These are phyloP conservation scores for Acleris literana DNA, from an alignment of 2,888 invertebrate species.

Conservation along the genomic window DNA sequence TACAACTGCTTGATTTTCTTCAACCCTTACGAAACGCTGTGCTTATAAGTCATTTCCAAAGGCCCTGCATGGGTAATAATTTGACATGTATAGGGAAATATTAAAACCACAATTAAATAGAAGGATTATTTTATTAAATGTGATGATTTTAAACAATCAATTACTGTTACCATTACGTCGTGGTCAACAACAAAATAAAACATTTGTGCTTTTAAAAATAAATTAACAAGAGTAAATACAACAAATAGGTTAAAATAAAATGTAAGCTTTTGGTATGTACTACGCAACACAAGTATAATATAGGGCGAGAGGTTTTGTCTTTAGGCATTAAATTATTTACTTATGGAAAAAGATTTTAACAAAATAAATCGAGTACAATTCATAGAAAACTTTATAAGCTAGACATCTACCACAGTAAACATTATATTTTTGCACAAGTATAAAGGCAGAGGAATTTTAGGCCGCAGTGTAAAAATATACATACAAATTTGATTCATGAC, in stretches of 20 bases:
- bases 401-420: conserved; percentile 24
- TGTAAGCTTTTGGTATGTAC: conserved; percentile 51
- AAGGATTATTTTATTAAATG: conserved; percentile 82
- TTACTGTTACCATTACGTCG: conserved; percentile 76
- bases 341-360: conserved; percentile 8
- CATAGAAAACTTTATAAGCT: not conserved
- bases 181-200: conserved; percentile 80
- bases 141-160: conserved; percentile 79
- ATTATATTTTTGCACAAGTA: conserved; percentile 43
- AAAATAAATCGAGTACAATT: not conserved
- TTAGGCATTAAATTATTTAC: conserved; percentile 42
- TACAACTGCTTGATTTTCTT: no score
- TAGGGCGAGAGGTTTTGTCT: conserved; percentile 72
- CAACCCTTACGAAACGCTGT: no score
- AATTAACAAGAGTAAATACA: conserved; percentile 81
- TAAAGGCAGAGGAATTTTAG: conserved; percentile 42
- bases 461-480: conserved; percentile 55
- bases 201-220: conserved; percentile 81
- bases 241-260: conserved; percentile 69
- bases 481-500: conserved; percentile 62
- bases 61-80: no score
- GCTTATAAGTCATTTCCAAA: no score
- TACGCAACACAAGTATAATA: conserved; percentile 67
- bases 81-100: not conserved
- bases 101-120: conserved; percentile 61